These are phyloP conservation scores for Syrrhaptes paradoxus DNA, from an alignment of 2,113 vertebrate genomes.

Conservation along the genomic window DNA sequence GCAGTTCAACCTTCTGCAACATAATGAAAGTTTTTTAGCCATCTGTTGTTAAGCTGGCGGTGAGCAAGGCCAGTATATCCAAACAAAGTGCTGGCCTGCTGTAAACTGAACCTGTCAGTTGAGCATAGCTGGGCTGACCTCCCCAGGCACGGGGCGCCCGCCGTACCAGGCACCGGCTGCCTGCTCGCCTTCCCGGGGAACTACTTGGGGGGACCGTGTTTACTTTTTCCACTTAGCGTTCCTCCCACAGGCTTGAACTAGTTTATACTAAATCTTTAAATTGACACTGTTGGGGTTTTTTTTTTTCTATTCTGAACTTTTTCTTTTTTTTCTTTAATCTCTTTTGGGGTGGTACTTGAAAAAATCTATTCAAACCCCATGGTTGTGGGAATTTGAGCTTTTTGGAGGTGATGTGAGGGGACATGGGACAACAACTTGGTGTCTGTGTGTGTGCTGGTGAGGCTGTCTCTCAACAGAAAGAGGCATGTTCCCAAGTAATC, in stretches of 20 bases:
- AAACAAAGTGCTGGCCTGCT: conserved; percentile 90
- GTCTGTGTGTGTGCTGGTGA: accelerated
- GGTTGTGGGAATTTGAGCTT: not conserved
- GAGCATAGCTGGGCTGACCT: conserved; percentile 89
- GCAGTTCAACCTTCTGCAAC: conserved; percentile 78
- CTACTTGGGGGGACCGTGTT: conserved; percentile 82
- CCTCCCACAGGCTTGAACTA: conserved; percentile 75
- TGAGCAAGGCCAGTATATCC: conserved; percentile 88
- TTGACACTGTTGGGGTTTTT: conserved; percentile 20
- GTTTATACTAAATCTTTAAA: conserved; percentile 82
- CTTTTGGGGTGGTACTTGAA: not conserved
- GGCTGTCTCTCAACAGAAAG: not conserved
- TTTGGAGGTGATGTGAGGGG: not conserved
- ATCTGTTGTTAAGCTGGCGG: conserved; percentile 95
- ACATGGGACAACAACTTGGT: not conserved
- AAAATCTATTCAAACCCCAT: not conserved
- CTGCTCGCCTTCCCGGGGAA: conserved; percentile 70
- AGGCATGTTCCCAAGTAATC: conserved; percentile 16
- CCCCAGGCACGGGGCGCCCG: conserved; percentile 72
- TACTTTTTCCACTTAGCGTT: conserved; percentile 82
- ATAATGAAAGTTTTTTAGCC: conserved; percentile 90
- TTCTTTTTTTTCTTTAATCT: not conserved
- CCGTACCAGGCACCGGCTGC: conserved; percentile 87
- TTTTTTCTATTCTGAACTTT: not conserved
- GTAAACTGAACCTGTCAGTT: conserved; percentile 92